Evolutionary conservation across 2,113 vertebrate species (phyloP).

Genomic region (Tonatia bakeri): DNA sequence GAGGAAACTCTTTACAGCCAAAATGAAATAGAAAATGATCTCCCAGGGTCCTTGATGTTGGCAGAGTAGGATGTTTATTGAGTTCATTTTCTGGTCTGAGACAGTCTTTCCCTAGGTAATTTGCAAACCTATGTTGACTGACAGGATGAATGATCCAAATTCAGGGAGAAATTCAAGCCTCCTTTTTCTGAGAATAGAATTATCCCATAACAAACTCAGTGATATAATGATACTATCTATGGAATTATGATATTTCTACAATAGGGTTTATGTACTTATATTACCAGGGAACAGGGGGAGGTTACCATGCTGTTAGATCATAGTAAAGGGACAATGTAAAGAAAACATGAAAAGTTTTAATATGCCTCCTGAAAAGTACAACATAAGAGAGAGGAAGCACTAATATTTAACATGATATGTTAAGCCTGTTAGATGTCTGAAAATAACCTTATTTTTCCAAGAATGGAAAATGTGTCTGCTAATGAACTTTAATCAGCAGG

Average conservation of each 20-base stretch:
- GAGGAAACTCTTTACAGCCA: slow-evolving; percentile 53
- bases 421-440: slow-evolving; percentile 2
- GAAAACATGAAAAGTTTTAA: background rate
- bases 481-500: slow-evolving; percentile 6
- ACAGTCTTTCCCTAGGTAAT: background rate
- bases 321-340: background rate
- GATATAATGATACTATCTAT: background rate
- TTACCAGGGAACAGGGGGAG: background rate
- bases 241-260: background rate
- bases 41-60: slow-evolving; percentile 16
- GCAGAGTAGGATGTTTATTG: slow-evolving; percentile 27
- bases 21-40: slow-evolving; percentile 16
- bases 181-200: slow-evolving; percentile 5
- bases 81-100: slow-evolving; percentile 50
- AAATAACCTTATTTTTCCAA: background rate
- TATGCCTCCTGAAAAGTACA: background rate
- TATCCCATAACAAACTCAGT: background rate
- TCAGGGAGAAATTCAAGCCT: background rate
- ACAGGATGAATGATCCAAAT: background rate
- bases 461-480: background rate
- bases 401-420: background rate
- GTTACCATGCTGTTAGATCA: background rate
- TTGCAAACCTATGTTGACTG: background rate
- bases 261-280: background rate
- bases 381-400: background rate